Evolutionary conservation across 2,113 vertebrate genomes (phyloP).

Genomic region (Halcyon senegalensis): DNA sequence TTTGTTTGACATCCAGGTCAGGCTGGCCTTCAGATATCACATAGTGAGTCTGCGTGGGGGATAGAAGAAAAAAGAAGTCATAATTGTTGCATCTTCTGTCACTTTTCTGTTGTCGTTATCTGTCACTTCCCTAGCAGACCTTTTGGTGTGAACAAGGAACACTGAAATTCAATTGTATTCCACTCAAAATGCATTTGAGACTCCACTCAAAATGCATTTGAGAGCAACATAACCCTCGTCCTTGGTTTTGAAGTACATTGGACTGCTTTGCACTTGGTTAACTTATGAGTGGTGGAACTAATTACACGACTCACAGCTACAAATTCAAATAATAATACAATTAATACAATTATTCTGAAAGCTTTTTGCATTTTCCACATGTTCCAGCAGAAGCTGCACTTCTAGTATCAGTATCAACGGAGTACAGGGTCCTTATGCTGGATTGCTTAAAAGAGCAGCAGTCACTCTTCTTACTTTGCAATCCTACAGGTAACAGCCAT

Average conservation of each 20-base stretch:
- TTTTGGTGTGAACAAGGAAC: not conserved
- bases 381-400: not conserved
- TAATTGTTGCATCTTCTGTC: not conserved
- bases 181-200: not conserved
- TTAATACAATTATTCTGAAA: not conserved
- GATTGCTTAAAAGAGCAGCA: not conserved
- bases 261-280: not conserved
- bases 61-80: not conserved
- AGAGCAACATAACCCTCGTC: not conserved
- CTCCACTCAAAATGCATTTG: not conserved
- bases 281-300: not conserved
- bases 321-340: not conserved
- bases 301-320: not conserved
- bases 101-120: not conserved
- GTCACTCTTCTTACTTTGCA: not conserved
- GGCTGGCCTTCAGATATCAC: slow-evolving; percentile 94
- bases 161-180: not conserved
- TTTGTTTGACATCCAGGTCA: slow-evolving; percentile 89
- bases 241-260: not conserved
- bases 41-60: slow-evolving; percentile 86
- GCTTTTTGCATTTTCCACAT: not conserved
- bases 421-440: not conserved
- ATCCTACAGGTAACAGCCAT: not conserved
- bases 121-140: not conserved
- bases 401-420: not conserved